Percentiles rank a stretch among this genome's conserved stretches.
phyloP scores from a whole-genome alignment of 2,888 invertebrate genomes.

The Trissolcus japonicus region DNA sequence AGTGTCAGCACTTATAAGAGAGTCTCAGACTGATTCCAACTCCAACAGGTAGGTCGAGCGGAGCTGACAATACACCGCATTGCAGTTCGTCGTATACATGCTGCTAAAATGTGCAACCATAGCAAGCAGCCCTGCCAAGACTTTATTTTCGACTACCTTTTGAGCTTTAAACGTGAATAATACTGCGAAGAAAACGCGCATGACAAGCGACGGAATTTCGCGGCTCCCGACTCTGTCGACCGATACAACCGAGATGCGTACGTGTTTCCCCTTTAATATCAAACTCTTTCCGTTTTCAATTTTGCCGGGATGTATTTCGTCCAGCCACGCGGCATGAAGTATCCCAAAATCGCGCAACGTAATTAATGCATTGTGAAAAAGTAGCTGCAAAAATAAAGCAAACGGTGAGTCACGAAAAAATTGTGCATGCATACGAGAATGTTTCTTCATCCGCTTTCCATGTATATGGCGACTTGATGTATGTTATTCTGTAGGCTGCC shows the following conservation, averaged over 20 bases:
- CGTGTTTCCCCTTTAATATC: background rate
- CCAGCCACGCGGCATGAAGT: slow-evolving; percentile 4
- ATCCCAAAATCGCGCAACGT: slow-evolving; percentile 34
- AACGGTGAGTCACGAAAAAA: slow-evolving; percentile 42
- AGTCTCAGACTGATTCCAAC: slow-evolving; percentile 57
- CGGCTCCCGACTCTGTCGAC: slow-evolving; percentile 5
- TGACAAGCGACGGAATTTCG: slow-evolving; percentile 24
- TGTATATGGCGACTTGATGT: slow-evolving; percentile 56
- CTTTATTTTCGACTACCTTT: slow-evolving; percentile 49
- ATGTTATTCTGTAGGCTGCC: slow-evolving; percentile 58
- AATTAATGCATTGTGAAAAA: slow-evolving; percentile 50
- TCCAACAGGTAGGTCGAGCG: slow-evolving; percentile 69
- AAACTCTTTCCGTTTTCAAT: background rate
- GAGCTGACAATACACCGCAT: slow-evolving; percentile 66
- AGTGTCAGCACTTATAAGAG: slow-evolving; percentile 46
- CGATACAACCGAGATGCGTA: background rate
- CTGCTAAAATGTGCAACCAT: slow-evolving; percentile 50
- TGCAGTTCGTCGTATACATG: slow-evolving; percentile 61
- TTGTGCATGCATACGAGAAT: slow-evolving; percentile 57
- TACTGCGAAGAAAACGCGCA: slow-evolving; percentile 30
- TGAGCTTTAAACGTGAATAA: slow-evolving; percentile 44
- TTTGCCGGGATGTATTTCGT: background rate
- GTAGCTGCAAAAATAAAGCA: slow-evolving; percentile 48
- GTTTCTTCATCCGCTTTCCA: slow-evolving; percentile 58
- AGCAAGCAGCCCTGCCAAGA: slow-evolving; percentile 58